Evolutionary conservation across 2,113 vertebrate species (phyloP).

Genomic region (Crypturellus undulatus): DNA sequence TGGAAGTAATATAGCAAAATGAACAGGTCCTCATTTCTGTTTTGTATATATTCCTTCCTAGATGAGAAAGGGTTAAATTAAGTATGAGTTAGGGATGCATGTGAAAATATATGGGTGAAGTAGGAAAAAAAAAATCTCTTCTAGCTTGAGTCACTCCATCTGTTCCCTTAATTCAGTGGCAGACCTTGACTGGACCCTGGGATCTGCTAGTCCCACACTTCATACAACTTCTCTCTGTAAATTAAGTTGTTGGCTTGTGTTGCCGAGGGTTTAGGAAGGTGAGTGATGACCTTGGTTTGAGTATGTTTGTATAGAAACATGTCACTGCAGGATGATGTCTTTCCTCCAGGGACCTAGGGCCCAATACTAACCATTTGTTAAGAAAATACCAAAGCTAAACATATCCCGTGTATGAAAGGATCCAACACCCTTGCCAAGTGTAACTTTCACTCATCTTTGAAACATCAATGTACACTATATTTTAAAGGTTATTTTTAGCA

Average conservation of each 20-base stretch:
- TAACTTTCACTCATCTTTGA: constrained; percentile 78
- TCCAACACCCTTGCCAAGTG: constrained; percentile 75
- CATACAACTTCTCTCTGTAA: constrained; percentile 56
- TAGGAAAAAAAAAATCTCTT: constrained; percentile 37
- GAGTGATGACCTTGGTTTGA: constrained; percentile 78
- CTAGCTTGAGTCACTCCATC: constrained; percentile 73
- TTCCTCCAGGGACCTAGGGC: constrained; percentile 72
- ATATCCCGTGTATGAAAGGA: constrained; percentile 74
- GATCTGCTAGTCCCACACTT: constrained; percentile 55
- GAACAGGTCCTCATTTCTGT: not conserved
- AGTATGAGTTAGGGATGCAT: constrained; percentile 28
- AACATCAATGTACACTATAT: constrained; percentile 65
- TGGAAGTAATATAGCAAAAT: not conserved
- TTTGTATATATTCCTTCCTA: not conserved
- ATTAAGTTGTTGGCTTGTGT: constrained; percentile 71
- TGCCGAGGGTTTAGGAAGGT: constrained; percentile 76
- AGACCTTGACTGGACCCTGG: constrained; percentile 57
- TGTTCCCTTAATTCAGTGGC: constrained; percentile 69
- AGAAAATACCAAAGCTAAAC: constrained; percentile 76
- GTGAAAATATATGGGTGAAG: constrained; percentile 55
- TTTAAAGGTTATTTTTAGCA: constrained; percentile 79
- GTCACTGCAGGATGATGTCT: constrained; percentile 80
- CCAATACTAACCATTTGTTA: constrained; percentile 79
- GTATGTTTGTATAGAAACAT: constrained; percentile 81
- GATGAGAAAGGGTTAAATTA: constrained; percentile 61